Evolutionary conservation across 2,888 invertebrate genomes (phyloP).

Genomic region (Dicyrtoma fusca): DNA sequence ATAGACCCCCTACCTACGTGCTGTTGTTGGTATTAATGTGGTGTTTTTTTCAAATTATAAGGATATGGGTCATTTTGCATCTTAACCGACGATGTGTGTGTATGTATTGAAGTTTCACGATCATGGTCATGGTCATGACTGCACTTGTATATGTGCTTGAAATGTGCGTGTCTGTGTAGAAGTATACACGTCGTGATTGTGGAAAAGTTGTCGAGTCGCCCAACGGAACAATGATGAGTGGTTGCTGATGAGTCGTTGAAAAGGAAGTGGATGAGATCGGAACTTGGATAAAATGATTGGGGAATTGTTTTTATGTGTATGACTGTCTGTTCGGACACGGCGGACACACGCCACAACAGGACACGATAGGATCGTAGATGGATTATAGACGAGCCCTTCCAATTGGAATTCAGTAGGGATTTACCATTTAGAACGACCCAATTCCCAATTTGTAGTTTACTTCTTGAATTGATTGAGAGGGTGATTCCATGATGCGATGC

Average conservation of each 20-base stretch:
- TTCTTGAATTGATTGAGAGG: constrained; percentile 32
- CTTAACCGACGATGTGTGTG: too few relatives aligned
- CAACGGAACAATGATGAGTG: constrained; percentile 26
- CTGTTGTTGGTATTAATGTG: too few relatives aligned
- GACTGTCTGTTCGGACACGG: constrained; percentile 6
- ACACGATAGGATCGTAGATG: background rate
- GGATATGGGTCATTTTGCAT: too few relatives aligned
- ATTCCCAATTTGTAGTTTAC: constrained; percentile 30
- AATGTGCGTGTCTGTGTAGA: too few relatives aligned
- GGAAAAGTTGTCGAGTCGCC: too few relatives aligned
- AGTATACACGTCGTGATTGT: background rate
- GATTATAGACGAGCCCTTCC: background rate
- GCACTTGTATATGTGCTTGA: too few relatives aligned
- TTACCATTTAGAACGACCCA: constrained; percentile 15
- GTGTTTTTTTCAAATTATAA: too few relatives aligned
- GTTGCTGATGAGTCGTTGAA: constrained; percentile 29
- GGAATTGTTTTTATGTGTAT: constrained; percentile 26
- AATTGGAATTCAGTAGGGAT: constrained; percentile 8
- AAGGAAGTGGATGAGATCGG: constrained; percentile 39
- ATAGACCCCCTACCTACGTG: too few relatives aligned
- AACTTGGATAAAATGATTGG: constrained; percentile 41
- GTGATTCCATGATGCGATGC: constrained; percentile 2
- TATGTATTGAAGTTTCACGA: too few relatives aligned
- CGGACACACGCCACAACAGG: constrained; percentile 20
- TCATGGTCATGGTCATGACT: too few relatives aligned